phyloP scores from a whole-genome alignment of 2,113 vertebrate species.

The Hemiprocne comata region DNA sequence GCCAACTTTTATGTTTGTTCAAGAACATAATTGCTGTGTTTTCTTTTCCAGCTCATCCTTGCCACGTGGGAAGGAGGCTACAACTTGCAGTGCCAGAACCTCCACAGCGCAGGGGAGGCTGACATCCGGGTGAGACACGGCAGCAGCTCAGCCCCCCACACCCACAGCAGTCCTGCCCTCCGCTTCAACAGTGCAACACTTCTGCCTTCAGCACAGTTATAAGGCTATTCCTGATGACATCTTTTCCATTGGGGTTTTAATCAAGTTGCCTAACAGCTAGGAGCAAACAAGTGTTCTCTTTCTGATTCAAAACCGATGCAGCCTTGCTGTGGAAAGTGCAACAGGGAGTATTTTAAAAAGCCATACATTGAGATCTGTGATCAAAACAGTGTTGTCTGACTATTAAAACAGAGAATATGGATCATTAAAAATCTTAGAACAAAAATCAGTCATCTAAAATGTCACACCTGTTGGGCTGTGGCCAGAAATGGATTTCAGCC shows the following conservation, averaged over 20 bases:
- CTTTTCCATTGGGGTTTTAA: not conserved
- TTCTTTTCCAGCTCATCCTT: slow-evolving; percentile 79
- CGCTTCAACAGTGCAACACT: fast-evolving
- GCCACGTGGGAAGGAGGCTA: slow-evolving; percentile 85
- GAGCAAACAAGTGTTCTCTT: not conserved
- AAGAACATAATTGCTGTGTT: not conserved
- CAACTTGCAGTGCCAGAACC: slow-evolving; percentile 86
- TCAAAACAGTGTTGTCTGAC: not conserved
- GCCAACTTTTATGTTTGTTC: not conserved
- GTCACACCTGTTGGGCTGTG: not conserved
- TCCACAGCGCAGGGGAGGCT: slow-evolving; percentile 79
- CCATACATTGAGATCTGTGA: not conserved
- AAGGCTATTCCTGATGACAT: not conserved
- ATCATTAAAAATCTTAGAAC: not conserved
- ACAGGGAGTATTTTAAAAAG: not conserved
- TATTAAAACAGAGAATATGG: not conserved
- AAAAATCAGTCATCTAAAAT: not conserved
- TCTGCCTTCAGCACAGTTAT: fast-evolving
- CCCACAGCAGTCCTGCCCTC: not conserved
- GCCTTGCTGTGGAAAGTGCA: not conserved
- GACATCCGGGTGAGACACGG: slow-evolving; percentile 81
- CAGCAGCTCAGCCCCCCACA: not conserved
- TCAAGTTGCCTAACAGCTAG: not conserved
- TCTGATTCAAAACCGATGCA: too few species aligned
- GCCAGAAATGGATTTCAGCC: not conserved